Evolutionary conservation across 2,797 vertebrate genomes (phyloP), one percentile per base, ranked within the genome.

Genomic region (Coregonus suidteri): DNA sequence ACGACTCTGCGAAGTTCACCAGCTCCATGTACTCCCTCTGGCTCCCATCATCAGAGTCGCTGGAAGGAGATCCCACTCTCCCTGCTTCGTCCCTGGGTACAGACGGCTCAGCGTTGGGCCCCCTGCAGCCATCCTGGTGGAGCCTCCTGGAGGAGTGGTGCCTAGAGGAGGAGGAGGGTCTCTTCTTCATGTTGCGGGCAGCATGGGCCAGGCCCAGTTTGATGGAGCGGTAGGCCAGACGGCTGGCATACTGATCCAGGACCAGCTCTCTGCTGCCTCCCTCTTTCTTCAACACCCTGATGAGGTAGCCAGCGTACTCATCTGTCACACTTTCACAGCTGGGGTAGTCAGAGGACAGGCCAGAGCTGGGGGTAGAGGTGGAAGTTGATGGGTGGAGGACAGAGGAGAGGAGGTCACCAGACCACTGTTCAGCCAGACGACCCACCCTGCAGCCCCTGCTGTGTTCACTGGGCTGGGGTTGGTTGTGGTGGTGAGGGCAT

Each of bases 241-340:
- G 96, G 84, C 94, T 98, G 2, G 98, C 98, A 30, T 97, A 99
- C 82, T 99, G 98, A 85, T 99, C 97, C 77, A 99, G 90, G 75
- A 99, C 91, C 66, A 99, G 89, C 79, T 99, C 97, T 41, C 92
- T 82, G 0, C 84, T 94, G 4, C 96, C 96, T 3, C 97, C 96
- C 90, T 99, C 97, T 82, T 95, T 96, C 85, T 96, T 97, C 75
- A 99, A 86, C 31, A 99, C 94, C 77, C 92, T 93, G 77, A 99
- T 98, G 51, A 99, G 89, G 51, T 98, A 96, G 81, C 97, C 97
- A 2, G 96, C 95, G 0, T 97, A 98, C 77, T 99, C 97, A 0
- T 99, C 97, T 1, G 97, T 97, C 89, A 98, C 96, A 67, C 97
- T 99, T 86, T 99, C 97, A 87, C 96, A 98, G 88, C 96, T 99